phyloP scores from a whole-genome alignment of 2,888 invertebrate genomes.

The Tetragonisca angustula region DNA sequence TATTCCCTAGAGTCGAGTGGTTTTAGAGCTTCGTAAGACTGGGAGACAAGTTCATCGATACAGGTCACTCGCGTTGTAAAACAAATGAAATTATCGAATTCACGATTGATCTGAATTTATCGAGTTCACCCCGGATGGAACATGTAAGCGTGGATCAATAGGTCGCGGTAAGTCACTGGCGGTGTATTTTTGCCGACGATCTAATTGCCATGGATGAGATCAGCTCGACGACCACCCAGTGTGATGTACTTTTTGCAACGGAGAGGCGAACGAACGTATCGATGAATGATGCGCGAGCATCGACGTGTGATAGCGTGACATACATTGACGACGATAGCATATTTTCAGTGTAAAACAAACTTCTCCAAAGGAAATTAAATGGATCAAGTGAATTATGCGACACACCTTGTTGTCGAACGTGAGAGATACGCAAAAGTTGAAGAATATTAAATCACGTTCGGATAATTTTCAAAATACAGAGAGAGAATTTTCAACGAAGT shows the following conservation, averaged over 20 bases:
- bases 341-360: neutral
- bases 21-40: neutral
- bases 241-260: neutral
- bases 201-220: constrained; percentile 18
- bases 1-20: neutral
- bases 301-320: neutral
- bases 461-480: neutral
- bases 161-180: neutral
- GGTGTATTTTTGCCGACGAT: constrained; percentile 1
- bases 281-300: neutral
- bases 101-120: neutral
- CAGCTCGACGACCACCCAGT: constrained; percentile 1
- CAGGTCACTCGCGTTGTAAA: neutral
- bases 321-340: neutral
- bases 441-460: too few relatives aligned
- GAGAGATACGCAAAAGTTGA: too few relatives aligned
- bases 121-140: neutral
- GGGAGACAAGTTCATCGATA: too few relatives aligned
- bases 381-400: too few relatives aligned
- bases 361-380: neutral
- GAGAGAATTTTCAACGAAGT: neutral
- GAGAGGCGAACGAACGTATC: constrained; percentile 17
- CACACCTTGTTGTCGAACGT: too few relatives aligned
- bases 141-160: constrained; percentile 4
- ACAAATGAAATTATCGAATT: neutral